Evolutionary conservation across 2,888 invertebrate species (phyloP).

Genomic region (Chrysotoxum bicinctum): DNA sequence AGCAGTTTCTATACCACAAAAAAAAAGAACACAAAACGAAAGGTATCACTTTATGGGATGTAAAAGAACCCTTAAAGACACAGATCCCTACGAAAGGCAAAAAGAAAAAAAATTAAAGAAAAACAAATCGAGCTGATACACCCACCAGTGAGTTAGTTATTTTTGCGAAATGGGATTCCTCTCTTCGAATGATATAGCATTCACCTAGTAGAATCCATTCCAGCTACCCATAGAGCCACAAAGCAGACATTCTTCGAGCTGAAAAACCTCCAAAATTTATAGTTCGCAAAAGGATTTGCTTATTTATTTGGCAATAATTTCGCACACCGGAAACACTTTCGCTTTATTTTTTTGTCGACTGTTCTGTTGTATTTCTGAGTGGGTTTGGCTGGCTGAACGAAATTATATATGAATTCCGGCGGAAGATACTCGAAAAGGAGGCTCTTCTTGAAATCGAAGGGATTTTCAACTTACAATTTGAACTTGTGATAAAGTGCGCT

Average conservation of each 20-base stretch:
- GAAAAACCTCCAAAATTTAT: constrained; percentile 55
- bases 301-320: constrained; percentile 73
- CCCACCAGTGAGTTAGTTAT: constrained; percentile 46
- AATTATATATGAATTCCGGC: constrained; percentile 63
- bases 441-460: constrained; percentile 54
- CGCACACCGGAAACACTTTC: constrained; percentile 70
- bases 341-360: background rate
- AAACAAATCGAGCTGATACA: constrained; percentile 67
- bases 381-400: constrained; percentile 30
- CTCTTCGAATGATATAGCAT: constrained; percentile 20
- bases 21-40: constrained; percentile 26
- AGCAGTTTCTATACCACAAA: constrained; percentile 28
- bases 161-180: constrained; percentile 15
- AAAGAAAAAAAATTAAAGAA: constrained; percentile 18
- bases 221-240: background rate
- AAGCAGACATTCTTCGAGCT: background rate
- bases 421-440: constrained; percentile 47
- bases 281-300: constrained; percentile 69
- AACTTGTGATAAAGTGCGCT: constrained; percentile 52
- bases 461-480: constrained; percentile 57
- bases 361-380: background rate
- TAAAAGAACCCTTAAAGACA: constrained; percentile 50
- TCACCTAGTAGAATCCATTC: constrained; percentile 48
- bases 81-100: constrained; percentile 36
- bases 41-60: constrained; percentile 64